A percentile compares a stretch with the other conserved stretches of the same genome.
phyloP scores from a whole-genome alignment of 2,113 vertebrate genomes.

The Acanthochromis polyacanthus region DNA sequence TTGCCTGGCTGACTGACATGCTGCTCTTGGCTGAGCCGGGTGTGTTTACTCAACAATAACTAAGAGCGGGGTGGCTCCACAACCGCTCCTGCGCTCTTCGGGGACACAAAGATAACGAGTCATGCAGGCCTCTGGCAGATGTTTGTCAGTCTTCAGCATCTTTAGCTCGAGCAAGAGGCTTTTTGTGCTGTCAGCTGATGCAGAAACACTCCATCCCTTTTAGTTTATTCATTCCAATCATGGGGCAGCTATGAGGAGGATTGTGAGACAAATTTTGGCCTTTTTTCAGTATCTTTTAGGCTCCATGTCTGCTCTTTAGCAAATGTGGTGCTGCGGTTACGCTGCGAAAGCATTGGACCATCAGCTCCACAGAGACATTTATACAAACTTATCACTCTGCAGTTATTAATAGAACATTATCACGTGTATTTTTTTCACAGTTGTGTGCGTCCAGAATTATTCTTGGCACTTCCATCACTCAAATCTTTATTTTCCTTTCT shows the following conservation, averaged over 20 bases:
- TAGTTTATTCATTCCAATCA: background rate
- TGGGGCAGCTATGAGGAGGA: background rate
- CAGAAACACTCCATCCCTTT: constrained; percentile 5
- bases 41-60: constrained; percentile 75
- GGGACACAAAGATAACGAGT: constrained; percentile 25
- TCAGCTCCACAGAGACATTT: constrained; percentile 60
- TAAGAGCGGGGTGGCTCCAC: constrained; percentile 58
- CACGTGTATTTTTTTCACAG: constrained; percentile 23
- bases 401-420: constrained; percentile 64
- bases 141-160: background rate
- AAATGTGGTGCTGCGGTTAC: constrained; percentile 35
- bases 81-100: constrained; percentile 42
- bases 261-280: constrained; percentile 5
- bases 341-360: constrained; percentile 58
- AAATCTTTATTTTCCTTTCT: constrained; percentile 4
- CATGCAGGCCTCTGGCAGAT: constrained; percentile 12
- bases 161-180: background rate
- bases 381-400: constrained; percentile 62
- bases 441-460: constrained; percentile 20
- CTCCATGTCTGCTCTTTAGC: constrained; percentile 4
- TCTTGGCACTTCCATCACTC: constrained; percentile 27
- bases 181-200: constrained; percentile 14
- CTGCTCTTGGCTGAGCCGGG: constrained; percentile 53
- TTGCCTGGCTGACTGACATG: constrained; percentile 62
- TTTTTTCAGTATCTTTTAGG: constrained; percentile 10